phyloP scores from a whole-genome alignment of 2,888 invertebrate species.

The Kuschelorhynchus macadamiae region DNA sequence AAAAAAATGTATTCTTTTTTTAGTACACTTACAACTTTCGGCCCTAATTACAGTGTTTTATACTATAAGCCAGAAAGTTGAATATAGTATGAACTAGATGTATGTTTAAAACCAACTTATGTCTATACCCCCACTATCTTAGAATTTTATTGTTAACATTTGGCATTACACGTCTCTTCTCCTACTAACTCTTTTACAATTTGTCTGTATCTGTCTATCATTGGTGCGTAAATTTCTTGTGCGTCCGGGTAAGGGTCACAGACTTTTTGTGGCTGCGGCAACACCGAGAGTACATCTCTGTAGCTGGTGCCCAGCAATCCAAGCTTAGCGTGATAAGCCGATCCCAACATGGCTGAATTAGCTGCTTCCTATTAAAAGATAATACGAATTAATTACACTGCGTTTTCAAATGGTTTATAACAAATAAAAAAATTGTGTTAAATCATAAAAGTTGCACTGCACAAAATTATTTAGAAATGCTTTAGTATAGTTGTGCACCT shows the following conservation, averaged over 20 bases:
- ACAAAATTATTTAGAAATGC: no score
- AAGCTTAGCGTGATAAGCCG: slow-evolving; percentile 81
- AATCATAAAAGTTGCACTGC: no score
- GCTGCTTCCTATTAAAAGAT: slow-evolving; percentile 81
- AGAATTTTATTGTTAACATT: slow-evolving; percentile 8
- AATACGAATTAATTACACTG: no score
- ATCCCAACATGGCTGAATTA: slow-evolving; percentile 90
- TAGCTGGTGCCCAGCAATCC: slow-evolving; percentile 67
- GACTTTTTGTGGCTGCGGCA: slow-evolving; percentile 72
- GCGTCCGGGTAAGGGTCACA: slow-evolving; percentile 84
- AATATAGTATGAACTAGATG: no score
- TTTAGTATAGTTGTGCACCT: no score
- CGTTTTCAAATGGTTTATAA: no score
- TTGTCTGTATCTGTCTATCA: slow-evolving; percentile 78
- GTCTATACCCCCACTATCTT: background rate
- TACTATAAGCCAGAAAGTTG: no score
- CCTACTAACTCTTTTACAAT: slow-evolving; percentile 61
- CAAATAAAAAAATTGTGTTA: no score
- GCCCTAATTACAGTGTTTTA: no score
- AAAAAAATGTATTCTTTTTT: no score
- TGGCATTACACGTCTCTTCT: background rate
- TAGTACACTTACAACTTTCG: no score
- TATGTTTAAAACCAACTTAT: no score
- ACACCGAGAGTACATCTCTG: slow-evolving; percentile 67
- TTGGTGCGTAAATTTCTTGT: slow-evolving; percentile 79